phyloP scores from a whole-genome alignment of 2,888 invertebrate genomes.

The Hypercompe scribonia region DNA sequence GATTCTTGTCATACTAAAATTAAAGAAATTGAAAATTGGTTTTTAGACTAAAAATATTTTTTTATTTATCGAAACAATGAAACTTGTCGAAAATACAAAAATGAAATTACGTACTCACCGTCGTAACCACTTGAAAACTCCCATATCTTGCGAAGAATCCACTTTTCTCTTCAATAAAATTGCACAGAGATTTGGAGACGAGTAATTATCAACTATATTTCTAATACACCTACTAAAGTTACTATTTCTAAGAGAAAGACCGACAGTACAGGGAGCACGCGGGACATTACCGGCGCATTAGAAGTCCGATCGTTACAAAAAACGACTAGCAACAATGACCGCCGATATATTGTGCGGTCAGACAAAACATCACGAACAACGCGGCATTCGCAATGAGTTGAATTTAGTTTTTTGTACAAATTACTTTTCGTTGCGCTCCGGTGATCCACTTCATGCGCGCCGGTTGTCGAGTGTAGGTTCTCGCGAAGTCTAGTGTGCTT shows the following conservation, averaged over 20 bases:
- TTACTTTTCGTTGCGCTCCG: conserved; percentile 86
- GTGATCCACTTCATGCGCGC: conserved; percentile 79
- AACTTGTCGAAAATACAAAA: conserved; percentile 16
- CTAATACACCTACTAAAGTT: conserved; percentile 49
- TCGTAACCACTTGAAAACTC: conserved; percentile 84
- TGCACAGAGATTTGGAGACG: conserved; percentile 44
- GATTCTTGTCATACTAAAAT: background rate
- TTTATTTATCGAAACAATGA: background rate
- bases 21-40: background rate
- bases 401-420: conserved; percentile 85
- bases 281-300: conserved; percentile 81
- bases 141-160: conserved; percentile 78
- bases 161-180: conserved; percentile 61
- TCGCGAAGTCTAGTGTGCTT: conserved; percentile 62
- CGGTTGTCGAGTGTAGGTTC: conserved; percentile 64
- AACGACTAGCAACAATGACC: conserved; percentile 83
- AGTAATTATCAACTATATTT: conserved; percentile 50
- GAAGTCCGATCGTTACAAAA: conserved; percentile 73
- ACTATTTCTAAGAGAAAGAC: conserved; percentile 62
- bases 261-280: conserved; percentile 64
- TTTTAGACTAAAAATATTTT: background rate
- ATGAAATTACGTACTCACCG: conserved; percentile 69
- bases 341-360: conserved; percentile 85
- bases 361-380: conserved; percentile 85
- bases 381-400: conserved; percentile 84